phyloP scores from a whole-genome alignment of 1,140 invertebrate species.

The Gonatopus flavifemur region DNA sequence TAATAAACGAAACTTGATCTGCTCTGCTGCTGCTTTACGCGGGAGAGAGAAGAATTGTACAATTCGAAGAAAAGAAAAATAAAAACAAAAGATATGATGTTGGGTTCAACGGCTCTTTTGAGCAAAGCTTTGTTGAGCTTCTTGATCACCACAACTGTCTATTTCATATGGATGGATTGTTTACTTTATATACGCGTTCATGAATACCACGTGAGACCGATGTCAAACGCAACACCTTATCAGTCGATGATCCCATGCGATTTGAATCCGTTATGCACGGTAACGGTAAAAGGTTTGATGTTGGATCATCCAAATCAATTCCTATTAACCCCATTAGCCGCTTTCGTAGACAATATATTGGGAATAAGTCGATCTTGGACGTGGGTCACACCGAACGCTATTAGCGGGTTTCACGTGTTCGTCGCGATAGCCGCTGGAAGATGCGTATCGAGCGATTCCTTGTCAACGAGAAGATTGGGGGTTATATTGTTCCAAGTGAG shows the following conservation, averaged over 20 bases:
- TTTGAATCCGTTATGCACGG: conserved; percentile 71
- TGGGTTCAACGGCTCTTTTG: conserved; percentile 9
- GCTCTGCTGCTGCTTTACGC: no score
- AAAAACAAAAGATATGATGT: background rate
- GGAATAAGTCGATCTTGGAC: conserved; percentile 63
- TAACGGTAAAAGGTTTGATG: conserved; percentile 75
- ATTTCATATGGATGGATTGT: conserved; percentile 65
- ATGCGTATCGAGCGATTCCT: conserved; percentile 67
- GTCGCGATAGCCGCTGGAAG: conserved; percentile 71
- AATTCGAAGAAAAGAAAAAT: background rate
- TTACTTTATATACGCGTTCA: conserved; percentile 64
- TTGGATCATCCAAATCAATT: conserved; percentile 78
- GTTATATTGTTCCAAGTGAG: conserved; percentile 74
- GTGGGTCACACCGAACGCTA: conserved; percentile 76
- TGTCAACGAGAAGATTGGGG: conserved; percentile 68
- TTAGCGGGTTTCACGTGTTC: conserved; percentile 74
- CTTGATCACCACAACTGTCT: conserved; percentile 52
- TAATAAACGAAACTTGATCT: no score
- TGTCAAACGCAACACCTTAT: conserved; percentile 26
- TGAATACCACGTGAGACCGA: conserved; percentile 56
- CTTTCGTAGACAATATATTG: conserved; percentile 65
- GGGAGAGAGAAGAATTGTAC: no score
- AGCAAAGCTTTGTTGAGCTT: conserved; percentile 13
- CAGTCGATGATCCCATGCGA: conserved; percentile 64
- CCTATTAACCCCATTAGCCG: conserved; percentile 71